Conservation (phyloP, 2,113 vertebrate species). For the Hassar affinis region DNA sequence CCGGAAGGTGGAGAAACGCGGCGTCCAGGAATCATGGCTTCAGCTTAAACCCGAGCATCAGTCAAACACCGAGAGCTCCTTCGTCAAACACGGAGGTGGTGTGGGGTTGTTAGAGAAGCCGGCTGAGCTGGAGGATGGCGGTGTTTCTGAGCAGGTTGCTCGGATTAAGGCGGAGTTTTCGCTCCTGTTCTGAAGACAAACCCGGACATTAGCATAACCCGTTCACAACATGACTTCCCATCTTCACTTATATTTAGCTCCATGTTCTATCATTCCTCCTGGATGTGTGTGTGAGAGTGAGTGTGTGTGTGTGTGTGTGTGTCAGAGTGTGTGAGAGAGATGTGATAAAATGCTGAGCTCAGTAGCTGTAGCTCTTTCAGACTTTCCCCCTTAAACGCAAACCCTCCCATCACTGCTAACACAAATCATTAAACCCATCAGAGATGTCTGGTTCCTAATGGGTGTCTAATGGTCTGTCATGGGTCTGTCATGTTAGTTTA, state of each 20-base stretch:
- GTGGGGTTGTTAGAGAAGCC: background rate
- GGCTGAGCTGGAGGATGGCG: background rate
- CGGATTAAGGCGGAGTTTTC: background rate
- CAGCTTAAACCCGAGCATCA: background rate
- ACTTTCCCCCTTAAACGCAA: constrained; percentile 17
- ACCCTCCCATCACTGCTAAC: background rate
- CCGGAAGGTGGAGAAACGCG: background rate
- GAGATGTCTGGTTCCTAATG: background rate
- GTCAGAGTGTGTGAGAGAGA: no score
- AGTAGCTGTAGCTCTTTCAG: constrained; percentile 26
- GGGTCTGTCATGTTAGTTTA: background rate
- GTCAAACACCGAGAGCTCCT: background rate
- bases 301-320: no score
- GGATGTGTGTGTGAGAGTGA: no score
- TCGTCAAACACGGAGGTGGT: background rate
- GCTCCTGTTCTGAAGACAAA: background rate
- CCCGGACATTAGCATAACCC: background rate
- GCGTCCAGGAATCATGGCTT: background rate
- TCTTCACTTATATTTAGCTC: no score
- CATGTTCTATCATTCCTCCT: no score
- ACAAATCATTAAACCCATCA: background rate
- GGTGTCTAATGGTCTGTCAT: background rate
- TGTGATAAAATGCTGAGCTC: constrained; percentile 46
- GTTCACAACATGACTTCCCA: background rate
- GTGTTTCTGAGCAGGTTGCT: background rate